Evolutionary conservation across 2,888 invertebrate species (phyloP), one percentile per base, ranked within the genome.

Genomic region (Syrphus vitripennis): DNA sequence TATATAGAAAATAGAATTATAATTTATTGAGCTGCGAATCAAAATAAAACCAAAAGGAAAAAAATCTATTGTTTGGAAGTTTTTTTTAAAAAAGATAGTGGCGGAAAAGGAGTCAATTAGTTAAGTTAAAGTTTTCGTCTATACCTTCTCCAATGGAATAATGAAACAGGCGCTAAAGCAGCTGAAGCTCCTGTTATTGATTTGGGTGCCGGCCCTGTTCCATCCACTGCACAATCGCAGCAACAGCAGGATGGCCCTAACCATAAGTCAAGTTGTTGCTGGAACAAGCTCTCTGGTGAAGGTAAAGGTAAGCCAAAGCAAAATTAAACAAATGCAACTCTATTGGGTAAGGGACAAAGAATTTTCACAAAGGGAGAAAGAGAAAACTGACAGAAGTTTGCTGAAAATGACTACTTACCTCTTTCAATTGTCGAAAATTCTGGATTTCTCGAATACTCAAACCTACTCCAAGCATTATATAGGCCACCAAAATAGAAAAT

Each of bases 371-470:
- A 26, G n/a, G 3, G 19, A 29, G 9, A 70, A 70, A 29, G 6
- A 42, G 5, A 24, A 19, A n/a, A 70, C 40, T 16, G 70, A 70
- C 42, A 70, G 19, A 3, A 55, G 42, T 19, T 70, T 70, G 16
- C n/a, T 70, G 16, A 55, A 53, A 55, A 70, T 55, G 70, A 70
- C 55, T 55, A 70, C 14, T 40, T 55, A 42, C 70, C 55, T 10
- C 70, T 70, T 14, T 70, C 70, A 40, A 26, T 70, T 16, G 70
- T 40, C 3, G 55, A 70, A 70, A 70, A 70, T 42, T 40, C 70
- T 0, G 55, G 40, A 0, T 71, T 59, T 29, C 40, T 70, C 19
- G 26, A 55, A 42, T 71, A 59, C 34, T n/a, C 59, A 3, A 37
- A 57, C 6, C 59, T 59, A 34, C 59, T 72, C 50, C 24, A 72